Evolutionary conservation across 2,113 vertebrate genomes (phyloP).

Genomic region (Cyphomyrus discorhynchus): DNA sequence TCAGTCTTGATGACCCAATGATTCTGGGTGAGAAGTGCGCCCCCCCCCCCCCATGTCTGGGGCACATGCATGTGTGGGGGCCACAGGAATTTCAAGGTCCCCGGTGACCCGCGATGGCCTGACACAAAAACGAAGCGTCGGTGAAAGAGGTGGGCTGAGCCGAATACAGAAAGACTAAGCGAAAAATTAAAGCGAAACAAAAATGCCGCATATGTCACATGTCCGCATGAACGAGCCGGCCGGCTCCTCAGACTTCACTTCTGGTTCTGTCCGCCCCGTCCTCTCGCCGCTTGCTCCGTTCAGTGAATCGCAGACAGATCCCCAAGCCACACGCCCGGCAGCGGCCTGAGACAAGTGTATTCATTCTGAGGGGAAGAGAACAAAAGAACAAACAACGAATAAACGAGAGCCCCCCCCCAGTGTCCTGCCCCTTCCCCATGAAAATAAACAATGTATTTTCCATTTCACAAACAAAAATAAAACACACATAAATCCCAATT

Average conservation of each 20-base stretch:
- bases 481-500: neutral
- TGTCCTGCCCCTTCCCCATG: neutral
- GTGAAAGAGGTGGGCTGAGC: neutral
- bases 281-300: neutral
- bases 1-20: neutral
- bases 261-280: neutral
- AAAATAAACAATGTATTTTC: neutral
- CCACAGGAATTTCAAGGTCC: neutral
- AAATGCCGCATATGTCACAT: neutral
- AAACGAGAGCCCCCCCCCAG: neutral
- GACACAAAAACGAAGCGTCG: neutral
- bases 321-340: constrained; percentile 25
- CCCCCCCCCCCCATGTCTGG: neutral
- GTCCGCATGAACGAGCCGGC: neutral
- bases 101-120: neutral
- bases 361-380: constrained; percentile 21
- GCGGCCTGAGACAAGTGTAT: constrained; percentile 19
- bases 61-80: neutral
- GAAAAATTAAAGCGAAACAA: neutral
- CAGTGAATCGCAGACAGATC: constrained; percentile 23
- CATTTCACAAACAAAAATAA: neutral
- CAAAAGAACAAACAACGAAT: neutral
- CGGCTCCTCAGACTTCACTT: neutral
- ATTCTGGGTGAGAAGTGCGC: neutral
- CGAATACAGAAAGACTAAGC: neutral